Evolutionary conservation across 1,140 invertebrate genomes (phyloP).

Genomic region (Sitodiplosis mosellana): DNA sequence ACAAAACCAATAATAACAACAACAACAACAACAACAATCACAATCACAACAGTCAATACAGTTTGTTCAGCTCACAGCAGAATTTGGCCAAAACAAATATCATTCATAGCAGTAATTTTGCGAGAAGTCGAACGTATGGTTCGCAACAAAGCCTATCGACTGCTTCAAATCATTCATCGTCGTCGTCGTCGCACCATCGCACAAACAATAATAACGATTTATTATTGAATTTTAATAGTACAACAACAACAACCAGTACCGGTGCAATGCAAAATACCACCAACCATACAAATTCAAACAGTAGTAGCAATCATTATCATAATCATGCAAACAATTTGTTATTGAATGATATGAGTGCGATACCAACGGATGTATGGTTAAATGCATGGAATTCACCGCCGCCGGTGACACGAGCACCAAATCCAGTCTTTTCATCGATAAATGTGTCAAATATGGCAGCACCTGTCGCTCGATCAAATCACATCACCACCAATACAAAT

Average conservation of each 20-base stretch:
- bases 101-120: slow-evolving; percentile 3
- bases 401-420: background rate
- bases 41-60: slow-evolving; percentile 1
- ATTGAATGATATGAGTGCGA: background rate
- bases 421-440: background rate
- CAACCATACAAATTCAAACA: background rate
- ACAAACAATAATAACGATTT: background rate
- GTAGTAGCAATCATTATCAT: too few relatives aligned
- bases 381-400: slow-evolving; percentile 5
- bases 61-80: slow-evolving; percentile 4
- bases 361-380: slow-evolving; percentile 1
- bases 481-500: background rate
- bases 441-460: background rate
- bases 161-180: background rate
- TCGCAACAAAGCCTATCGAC: slow-evolving; percentile 3
- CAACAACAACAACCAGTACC: background rate
- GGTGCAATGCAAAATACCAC: background rate
- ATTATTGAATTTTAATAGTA: too few relatives aligned
- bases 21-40: background rate
- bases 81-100: slow-evolving; percentile 1
- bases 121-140: slow-evolving; percentile 3
- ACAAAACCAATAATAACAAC: background rate
- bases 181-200: too few relatives aligned
- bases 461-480: background rate
- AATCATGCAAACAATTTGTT: background rate